Evolutionary conservation across 2,113 vertebrate genomes (phyloP), one percentile per base, ranked within the genome.

Genomic region (Onychostoma macrolepis): DNA sequence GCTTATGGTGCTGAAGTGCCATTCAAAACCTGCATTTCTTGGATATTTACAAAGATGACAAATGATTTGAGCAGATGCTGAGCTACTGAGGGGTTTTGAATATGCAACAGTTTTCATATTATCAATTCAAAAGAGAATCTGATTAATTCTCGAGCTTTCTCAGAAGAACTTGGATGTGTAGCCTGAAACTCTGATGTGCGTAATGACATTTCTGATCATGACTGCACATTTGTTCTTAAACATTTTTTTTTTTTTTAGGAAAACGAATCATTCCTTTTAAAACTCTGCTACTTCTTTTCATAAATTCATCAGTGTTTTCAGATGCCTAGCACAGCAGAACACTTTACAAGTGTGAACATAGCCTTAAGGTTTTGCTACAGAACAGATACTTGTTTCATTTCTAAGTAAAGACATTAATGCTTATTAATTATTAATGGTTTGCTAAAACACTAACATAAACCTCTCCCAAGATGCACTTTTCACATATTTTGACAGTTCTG

Each of bases 351-450:
- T 61, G 78, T 26, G 24, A 63, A 80, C 26, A 41, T 10, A 65
- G 58, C 38, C 36, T 65, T 63, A 26, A 80, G 13, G 21, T 9
- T 41, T 17, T 43, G 38, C 21, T 43, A 74, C 67, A 38, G 33
- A 71, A 17, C 0, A 36, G 21, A 12, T n/a, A n/a, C 56, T 9
- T 17, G 33, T 80, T 36, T 80, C 0, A 38, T 36, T 80, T 80
- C 21, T 48, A n/a, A 81, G 36, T 43, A 8, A 69, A 69, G 19
- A 33, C 41, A 83, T 69, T 71, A 36, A 83, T 69, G 38, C 80
- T 83, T 24, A 83, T 83, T 69, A 11, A 67, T 83, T 67, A 83
- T 83, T 69, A 83, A 83, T 83, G 63, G 10, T 17, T 69, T 71
- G 63, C 80, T 83, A 50, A 71, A 83, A 83, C 63, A 50, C 53